Evolutionary conservation across 2,888 invertebrate genomes (phyloP), one percentile per base, ranked within the genome.

Genomic region (Troilus luridus): DNA sequence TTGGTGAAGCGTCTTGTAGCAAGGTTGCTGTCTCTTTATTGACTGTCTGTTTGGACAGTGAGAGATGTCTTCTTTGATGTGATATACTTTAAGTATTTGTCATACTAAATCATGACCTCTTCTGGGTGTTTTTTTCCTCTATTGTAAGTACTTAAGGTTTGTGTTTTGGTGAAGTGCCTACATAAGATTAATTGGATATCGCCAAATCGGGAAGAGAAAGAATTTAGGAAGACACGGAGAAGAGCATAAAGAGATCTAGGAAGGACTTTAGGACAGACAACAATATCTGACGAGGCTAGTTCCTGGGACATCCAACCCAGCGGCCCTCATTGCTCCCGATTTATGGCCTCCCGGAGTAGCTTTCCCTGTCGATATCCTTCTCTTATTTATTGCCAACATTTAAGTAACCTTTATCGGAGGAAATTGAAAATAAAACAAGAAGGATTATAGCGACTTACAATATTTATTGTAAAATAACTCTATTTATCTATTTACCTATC

Each of bases 331-430:
- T 77, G 27, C 41, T 77, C 17, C 27, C 72, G 41, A 77, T 77
- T 77, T 77, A 77, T 77, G 72, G 72, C 72, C 27, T 41, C 72
- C 41, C 27, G 41, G 41, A 77, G 72, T 77, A 77, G 72, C 72
- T 77, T 77, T 77, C 72, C 72, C 19, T 77, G 72, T 77, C 72
- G 72, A 77, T 77, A 77, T 77, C 72, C 72, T 77, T 77, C 72
- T 27, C 72, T 77, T 77, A 77, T 77, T 77, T 77, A 77, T 77
- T 77, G 72, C 41, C 72, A 77, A 41, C 72, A 77, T 77, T 77
- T 77, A 77, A 77, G 72, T 77, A 77, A 77, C 72, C 41, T 77
- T 77, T 77, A 77, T 27, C 27, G 72, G 27, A 41, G 17, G 27
- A 77, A 77, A 77, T 41, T 77, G 27, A 27, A 27, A 27, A 27